Base-by-base conservation (phyloP, 2,113 vertebrate genomes). In the Lamprologus sp. region DNA sequence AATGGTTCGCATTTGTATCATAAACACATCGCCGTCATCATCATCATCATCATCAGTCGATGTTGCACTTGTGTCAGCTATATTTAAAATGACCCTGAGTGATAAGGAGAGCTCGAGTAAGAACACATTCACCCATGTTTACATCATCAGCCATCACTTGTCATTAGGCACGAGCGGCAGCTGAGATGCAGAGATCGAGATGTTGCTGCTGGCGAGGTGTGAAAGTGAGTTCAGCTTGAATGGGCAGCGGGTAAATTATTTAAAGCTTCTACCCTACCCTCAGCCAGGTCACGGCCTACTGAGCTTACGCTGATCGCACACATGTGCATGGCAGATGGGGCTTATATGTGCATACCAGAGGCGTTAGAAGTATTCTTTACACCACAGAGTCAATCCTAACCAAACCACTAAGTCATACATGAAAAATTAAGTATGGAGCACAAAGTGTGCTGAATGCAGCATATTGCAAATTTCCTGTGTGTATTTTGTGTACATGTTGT, bases 181-280 rank as follows among this genome's bases (percentile, higher is more conserved):
- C 51, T 5, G 49, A 47, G 81, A 26, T 2, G 82, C 83, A 63
- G 65, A 51, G 83, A 85, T 86, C 17, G 17, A 88, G 86, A 82
- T 80, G 60, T 42, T 81, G 83, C 68, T 90, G 70, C 81, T 28
- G 73, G 73, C 42, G 58, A 89, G 84, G 92, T 94, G 93, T 91
- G 84, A 93, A 89, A 86, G 85, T 75, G 91, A 58, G 84, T 89
- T 89, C 26, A 82, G 88, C 91, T 92, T 70, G 3, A 90, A 85
- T 33, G 79, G 77, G 68, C 65, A 23, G 77, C 6, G 19, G 81
- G 84, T 94, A 19, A 94, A 95, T 94, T 86, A 94, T 95, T 94
- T 75, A 96, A 81, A 84, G 42, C 63, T 49, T 88, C 53, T 65
- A 83, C 77, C 47, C 82, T 33, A 68, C 54, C 21, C 31, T 54